Conservation (phyloP, 2,888 invertebrate species). For the Xestobium rufovillosum region DNA sequence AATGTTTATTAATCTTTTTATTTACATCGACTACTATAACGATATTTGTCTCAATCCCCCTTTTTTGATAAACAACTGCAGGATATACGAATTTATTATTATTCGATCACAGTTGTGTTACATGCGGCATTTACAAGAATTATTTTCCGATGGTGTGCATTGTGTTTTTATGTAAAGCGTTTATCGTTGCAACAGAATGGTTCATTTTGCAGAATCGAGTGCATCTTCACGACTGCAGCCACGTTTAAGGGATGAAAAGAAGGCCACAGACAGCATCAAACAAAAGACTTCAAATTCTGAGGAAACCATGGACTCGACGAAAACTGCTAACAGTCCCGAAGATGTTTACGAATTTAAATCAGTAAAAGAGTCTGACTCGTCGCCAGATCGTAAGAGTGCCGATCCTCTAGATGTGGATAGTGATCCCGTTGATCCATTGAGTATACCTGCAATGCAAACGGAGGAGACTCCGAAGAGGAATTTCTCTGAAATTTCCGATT, state of each 20-base stretch:
- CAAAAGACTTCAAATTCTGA: constrained; percentile 26
- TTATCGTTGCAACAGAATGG: too few relatives aligned
- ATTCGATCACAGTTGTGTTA: too few relatives aligned
- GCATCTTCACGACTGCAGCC: constrained; percentile 38
- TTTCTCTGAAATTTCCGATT: constrained; percentile 49
- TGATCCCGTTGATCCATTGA: constrained; percentile 29
- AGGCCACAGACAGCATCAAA: constrained; percentile 36
- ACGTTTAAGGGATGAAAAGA: constrained; percentile 54
- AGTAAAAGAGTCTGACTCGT: constrained; percentile 47
- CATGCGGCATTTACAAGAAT: too few relatives aligned
- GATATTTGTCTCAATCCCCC: too few relatives aligned
- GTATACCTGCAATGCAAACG: constrained; percentile 31
- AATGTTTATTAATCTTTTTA: too few relatives aligned
- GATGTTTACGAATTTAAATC: constrained; percentile 55
- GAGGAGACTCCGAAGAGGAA: constrained; percentile 37
- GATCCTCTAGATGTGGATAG: constrained; percentile 38
- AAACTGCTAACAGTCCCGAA: constrained; percentile 31
- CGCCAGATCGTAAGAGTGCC: constrained; percentile 37
- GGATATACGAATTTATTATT: too few relatives aligned
- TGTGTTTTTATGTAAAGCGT: too few relatives aligned
- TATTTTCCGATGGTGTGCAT: too few relatives aligned
- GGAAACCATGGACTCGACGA: constrained; percentile 32
- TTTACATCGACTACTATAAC: too few relatives aligned
- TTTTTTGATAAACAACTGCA: too few relatives aligned
- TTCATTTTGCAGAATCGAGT: constrained; percentile 44